phyloP scores from a whole-genome alignment of 2,113 vertebrate species.

The Typhlomys cinereus region DNA sequence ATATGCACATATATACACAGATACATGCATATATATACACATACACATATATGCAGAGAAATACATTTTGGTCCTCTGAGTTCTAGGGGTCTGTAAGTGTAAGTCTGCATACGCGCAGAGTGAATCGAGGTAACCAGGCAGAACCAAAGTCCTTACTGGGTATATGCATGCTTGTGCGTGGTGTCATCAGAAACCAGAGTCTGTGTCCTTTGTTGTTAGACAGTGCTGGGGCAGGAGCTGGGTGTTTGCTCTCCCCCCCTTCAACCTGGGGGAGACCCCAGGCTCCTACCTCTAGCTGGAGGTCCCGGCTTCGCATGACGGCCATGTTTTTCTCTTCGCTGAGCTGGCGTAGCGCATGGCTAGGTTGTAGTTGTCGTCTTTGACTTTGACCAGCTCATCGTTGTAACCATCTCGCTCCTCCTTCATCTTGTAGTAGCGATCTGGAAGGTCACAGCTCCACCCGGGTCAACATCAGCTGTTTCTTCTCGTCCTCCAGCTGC shows the following conservation, averaged over 20 bases:
- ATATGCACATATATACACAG: no score
- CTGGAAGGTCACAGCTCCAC: slow-evolving; percentile 97
- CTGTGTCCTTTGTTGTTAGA: accelerated
- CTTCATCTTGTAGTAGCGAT: slow-evolving; percentile 96
- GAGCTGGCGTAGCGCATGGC: slow-evolving; percentile 98
- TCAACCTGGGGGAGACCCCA: neutral
- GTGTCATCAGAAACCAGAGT: neutral
- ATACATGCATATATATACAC: no score
- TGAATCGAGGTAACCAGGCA: neutral
- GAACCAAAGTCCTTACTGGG: neutral
- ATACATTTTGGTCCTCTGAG: no score
- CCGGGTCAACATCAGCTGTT: slow-evolving; percentile 92
- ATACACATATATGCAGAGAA: no score
- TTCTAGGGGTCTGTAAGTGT: no score
- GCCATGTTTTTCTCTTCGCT: slow-evolving; percentile 99
- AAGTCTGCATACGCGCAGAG: accelerated
- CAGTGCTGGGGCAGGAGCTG: neutral
- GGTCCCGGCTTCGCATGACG: slow-evolving; percentile 96
- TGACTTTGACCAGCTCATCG: slow-evolving; percentile 96
- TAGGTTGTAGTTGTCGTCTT: slow-evolving; percentile 98
- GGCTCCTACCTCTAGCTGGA: slow-evolving; percentile 95
- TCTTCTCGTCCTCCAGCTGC: slow-evolving; percentile 95
- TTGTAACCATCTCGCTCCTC: slow-evolving; percentile 96
- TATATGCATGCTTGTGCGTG: neutral
- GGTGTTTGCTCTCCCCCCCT: no score